Percentiles rank a stretch among this genome's conserved stretches.
Evolutionary conservation across 2,888 invertebrate genomes (phyloP).

Genomic region (Ochropleura plecta): DNA sequence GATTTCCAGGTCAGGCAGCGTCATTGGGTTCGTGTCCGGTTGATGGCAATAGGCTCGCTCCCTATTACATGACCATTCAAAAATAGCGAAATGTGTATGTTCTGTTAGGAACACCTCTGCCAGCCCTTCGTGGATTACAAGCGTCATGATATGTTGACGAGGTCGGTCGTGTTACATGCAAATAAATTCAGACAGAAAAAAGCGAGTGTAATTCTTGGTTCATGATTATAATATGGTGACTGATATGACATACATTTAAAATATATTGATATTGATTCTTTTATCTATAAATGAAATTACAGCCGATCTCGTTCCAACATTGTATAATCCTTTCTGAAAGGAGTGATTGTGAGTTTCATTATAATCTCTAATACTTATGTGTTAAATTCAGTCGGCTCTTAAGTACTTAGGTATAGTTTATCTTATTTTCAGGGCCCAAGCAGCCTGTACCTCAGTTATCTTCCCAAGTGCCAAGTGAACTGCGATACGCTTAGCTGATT

Average conservation of each 20-base stretch:
- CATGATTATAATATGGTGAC: not conserved
- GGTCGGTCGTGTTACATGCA: not conserved
- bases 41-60: too few species aligned
- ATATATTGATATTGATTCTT: not conserved
- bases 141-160: not conserved
- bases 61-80: too few species aligned
- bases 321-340: too few species aligned
- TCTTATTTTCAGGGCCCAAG: not conserved
- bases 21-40: too few species aligned
- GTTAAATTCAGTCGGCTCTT: not conserved
- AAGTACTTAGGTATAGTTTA: not conserved
- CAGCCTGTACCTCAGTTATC: not conserved
- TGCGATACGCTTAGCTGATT: slow-evolving; percentile 3
- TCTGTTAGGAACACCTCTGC: too few species aligned
- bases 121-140: too few species aligned
- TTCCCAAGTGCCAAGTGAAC: not conserved
- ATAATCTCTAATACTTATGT: not conserved
- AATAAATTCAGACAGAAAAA: not conserved
- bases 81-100: too few species aligned
- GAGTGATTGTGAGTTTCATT: not conserved
- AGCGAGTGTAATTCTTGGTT: not conserved
- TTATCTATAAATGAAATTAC: not conserved
- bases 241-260: not conserved
- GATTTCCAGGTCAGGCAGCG: too few species aligned
- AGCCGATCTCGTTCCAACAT: not conserved